These are phyloP conservation scores for Hapalemur alaotrensis DNA, from an alignment of 2,797 vertebrate genomes.

Conservation along the genomic window DNA sequence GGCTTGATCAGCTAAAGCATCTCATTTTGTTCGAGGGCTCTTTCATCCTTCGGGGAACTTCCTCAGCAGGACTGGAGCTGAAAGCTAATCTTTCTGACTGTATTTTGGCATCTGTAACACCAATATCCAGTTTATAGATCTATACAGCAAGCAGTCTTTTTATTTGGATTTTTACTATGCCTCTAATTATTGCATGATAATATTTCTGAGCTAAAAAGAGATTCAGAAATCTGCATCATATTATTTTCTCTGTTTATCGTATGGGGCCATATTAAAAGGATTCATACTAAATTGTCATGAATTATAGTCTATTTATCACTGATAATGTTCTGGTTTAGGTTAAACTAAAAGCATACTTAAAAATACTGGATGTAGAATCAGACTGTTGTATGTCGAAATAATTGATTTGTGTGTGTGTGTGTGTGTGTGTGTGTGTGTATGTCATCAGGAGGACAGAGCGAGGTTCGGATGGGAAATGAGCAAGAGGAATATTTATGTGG, in stretches of 20 bases:
- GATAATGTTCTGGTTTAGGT: not conserved
- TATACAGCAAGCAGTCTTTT: conserved; percentile 58
- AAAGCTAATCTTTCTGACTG: conserved; percentile 79
- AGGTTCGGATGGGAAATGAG: not conserved
- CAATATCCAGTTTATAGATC: conserved; percentile 77
- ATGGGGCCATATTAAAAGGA: conserved; percentile 32
- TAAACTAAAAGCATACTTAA: conserved; percentile 27
- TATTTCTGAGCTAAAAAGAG: conserved; percentile 42
- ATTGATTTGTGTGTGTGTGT: not conserved
- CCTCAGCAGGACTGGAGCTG: conserved; percentile 77
- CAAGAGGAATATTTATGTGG: not conserved
- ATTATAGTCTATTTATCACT: not conserved
- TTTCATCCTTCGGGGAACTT: conserved; percentile 83
- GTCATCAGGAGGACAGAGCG: not conserved
- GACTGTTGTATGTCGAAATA: not conserved
- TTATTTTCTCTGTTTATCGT: conserved; percentile 57
- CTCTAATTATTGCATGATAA: conserved; percentile 66
- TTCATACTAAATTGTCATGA: not conserved
- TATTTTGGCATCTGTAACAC: conserved; percentile 68
- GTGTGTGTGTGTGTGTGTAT: not conserved
- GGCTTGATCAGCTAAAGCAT: conserved; percentile 74
- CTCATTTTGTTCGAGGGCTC: conserved; percentile 74
- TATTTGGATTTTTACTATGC: conserved; percentile 68
- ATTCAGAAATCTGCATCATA: conserved; percentile 18
- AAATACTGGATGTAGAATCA: not conserved